Evolutionary conservation across 1,140 invertebrate species (phyloP), one percentile per base, ranked within the genome.

Genomic region (Cyphomyrmex costatus): DNA sequence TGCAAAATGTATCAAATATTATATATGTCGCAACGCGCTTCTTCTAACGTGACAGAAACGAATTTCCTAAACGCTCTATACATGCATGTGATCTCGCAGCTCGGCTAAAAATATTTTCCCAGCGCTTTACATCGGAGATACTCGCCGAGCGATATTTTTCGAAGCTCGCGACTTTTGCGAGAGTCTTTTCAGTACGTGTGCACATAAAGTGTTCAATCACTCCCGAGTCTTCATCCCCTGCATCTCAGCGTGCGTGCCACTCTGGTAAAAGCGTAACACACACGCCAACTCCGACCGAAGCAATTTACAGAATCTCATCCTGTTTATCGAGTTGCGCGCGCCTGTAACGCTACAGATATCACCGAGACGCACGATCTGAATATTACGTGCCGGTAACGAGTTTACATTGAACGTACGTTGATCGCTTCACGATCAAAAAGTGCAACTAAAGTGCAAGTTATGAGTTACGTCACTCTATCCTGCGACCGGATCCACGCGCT

Each of bases 231-330:
- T 51, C 30, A 63, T 42, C 33, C 42, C 46, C 53, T n/a, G 14
- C 77, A 8, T 42, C 19, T 21, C 42, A 24, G 42, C 42, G 42
- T 42, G 33, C 51, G 24, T 58, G 24, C 36, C 46, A 16, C 19
- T 42, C 51, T 33, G 51, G 33, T 21, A 66, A 71, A 87, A 51
- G 71, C 51, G 74, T 77, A 14, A 74, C 66, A 46, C 63, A 66
- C 53, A 49, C 63, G 27, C 33, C 30, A 49, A 24, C 46, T 21
- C 42, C 78, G 51, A n/a, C 51, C 68, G 19, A 86, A 87, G 71
- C 85, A 86, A 87, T 91, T 91, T 91, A 61, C 83, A 85, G 85
- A 91, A 91, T 92, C 88, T 89, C 82, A 71, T 89, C 80, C 83
- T 86, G 73, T 85, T 91, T 91, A 92, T 92, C 91, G 90, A 91